These are phyloP conservation scores for Urocyon cinereoargenteus DNA, from an alignment of 2,797 vertebrate species.

Conservation along the genomic window DNA sequence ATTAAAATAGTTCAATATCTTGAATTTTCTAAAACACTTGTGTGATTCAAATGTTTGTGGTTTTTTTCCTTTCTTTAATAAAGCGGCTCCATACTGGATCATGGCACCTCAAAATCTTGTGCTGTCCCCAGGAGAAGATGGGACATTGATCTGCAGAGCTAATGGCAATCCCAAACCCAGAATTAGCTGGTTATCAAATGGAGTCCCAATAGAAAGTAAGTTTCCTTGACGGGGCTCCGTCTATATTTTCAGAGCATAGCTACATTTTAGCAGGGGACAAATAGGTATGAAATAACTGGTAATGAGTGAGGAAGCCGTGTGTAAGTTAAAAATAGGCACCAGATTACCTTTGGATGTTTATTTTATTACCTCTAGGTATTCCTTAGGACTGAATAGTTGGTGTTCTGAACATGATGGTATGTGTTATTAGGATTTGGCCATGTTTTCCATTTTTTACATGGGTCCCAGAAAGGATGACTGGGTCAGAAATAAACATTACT, in stretches of 20 bases:
- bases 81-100: constrained; percentile 99
- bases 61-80: constrained; percentile 66
- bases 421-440: neutral
- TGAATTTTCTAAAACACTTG: constrained; percentile 34
- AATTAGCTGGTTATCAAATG: constrained; percentile 95
- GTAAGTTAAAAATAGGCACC: neutral
- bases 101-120: constrained; percentile 94
- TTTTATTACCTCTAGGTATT: neutral
- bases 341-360: neutral
- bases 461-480: neutral
- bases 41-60: constrained; percentile 48
- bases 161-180: constrained; percentile 95
- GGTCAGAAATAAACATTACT: neutral
- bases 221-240: neutral
- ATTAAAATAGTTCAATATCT: neutral
- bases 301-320: neutral
- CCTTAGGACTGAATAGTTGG: neutral
- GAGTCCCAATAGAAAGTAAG: constrained; percentile 96
- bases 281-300: neutral
- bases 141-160: constrained; percentile 94
- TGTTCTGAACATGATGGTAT: neutral
- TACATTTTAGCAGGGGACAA: neutral
- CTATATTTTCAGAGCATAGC: neutral
- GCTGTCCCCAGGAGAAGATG: constrained; percentile 94
- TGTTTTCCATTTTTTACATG: neutral